These are phyloP conservation scores for Corvus hawaiiensis DNA, from an alignment of 2,113 vertebrate species.

Conservation along the genomic window DNA sequence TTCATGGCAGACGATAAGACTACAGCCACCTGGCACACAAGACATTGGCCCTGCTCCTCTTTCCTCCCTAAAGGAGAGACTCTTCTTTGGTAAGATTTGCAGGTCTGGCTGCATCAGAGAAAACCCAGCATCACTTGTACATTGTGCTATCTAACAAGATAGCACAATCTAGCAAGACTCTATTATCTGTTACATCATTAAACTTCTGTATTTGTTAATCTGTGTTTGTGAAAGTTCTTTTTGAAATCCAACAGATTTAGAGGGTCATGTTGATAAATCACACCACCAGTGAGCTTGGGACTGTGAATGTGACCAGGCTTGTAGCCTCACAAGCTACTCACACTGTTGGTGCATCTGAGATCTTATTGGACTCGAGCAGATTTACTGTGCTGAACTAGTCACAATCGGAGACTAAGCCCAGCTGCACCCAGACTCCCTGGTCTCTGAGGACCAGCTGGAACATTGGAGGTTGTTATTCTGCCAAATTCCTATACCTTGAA, in stretches of 20 bases:
- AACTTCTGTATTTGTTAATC: not conserved
- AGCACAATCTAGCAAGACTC: not conserved
- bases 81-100: not conserved
- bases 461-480: not conserved
- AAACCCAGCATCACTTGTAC: not conserved
- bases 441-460: not conserved
- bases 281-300: not conserved
- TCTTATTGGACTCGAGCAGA: rapidly evolving
- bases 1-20: not conserved
- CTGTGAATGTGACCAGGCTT: not conserved
- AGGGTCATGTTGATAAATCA: not conserved
- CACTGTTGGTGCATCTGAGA: no score
- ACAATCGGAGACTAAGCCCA: not conserved
- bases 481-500: not conserved
- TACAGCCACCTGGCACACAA: not conserved
- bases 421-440: not conserved
- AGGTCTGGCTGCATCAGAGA: not conserved
- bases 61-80: not conserved
- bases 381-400: not conserved
- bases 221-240: not conserved
- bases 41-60: not conserved
- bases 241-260: not conserved
- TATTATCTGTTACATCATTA: not conserved
- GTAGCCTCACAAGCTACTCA: no score
- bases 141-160: not conserved